These are phyloP conservation scores for Empidonax traillii DNA, from an alignment of 2,113 vertebrate genomes.

Conservation along the genomic window DNA sequence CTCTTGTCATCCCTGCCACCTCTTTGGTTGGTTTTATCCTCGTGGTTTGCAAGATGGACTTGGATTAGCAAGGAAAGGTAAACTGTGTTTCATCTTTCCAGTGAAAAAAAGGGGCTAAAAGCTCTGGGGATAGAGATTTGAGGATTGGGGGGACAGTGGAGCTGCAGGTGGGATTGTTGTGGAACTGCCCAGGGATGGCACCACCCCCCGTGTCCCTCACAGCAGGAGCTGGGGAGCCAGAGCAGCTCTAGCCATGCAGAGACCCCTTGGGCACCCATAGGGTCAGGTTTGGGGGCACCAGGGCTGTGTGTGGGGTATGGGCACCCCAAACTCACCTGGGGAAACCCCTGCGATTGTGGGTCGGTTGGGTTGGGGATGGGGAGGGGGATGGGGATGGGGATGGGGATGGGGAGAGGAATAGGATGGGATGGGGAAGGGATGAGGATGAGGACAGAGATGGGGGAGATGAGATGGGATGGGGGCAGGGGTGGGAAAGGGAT, in stretches of 20 bases:
- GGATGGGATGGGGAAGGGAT: neutral
- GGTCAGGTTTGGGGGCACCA: neutral
- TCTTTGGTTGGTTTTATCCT: neutral
- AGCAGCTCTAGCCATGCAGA: fast-evolving
- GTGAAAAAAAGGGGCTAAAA: neutral
- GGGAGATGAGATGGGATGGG: neutral
- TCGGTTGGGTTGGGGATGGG: neutral
- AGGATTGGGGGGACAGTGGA: neutral
- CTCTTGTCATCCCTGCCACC: neutral
- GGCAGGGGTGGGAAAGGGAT: too few relatives aligned
- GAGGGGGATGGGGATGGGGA: too few relatives aligned
- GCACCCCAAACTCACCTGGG: neutral
- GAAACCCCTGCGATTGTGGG: neutral
- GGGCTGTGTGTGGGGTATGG: neutral
- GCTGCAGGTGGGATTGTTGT: neutral
- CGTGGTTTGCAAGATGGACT: neutral
- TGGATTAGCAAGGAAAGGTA: neutral
- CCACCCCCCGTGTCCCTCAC: fast-evolving
- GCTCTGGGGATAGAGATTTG: neutral
- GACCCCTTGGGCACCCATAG: neutral
- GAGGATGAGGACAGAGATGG: neutral
- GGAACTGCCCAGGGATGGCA: neutral
- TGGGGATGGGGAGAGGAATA: too few relatives aligned
- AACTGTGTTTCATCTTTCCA: neutral
- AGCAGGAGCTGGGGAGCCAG: neutral